Conservation (phyloP, 1,140 invertebrate genomes). For the Coelopa frigida region DNA sequence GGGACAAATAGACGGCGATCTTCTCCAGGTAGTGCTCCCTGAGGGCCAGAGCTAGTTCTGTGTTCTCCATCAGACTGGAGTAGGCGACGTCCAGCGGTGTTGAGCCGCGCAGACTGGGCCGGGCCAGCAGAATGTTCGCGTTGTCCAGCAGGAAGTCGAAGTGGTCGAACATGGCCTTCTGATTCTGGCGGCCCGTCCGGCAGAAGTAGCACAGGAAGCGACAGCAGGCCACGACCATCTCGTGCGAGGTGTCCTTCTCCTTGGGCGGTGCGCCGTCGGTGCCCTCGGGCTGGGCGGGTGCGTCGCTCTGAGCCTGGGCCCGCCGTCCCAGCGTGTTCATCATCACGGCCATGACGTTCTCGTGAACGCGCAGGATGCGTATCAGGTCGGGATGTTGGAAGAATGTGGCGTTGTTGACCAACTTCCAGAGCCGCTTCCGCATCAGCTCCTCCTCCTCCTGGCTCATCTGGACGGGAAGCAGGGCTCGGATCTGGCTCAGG, state of each 20-base stretch:
- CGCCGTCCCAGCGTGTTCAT: slow-evolving; percentile 93
- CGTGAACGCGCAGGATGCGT: slow-evolving; percentile 90
- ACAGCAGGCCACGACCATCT: slow-evolving; percentile 98
- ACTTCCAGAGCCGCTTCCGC: slow-evolving; percentile 91
- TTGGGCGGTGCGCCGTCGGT: slow-evolving; percentile 51
- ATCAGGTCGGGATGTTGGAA: slow-evolving; percentile 99
- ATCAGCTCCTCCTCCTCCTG: slow-evolving; percentile 97
- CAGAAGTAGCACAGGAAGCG: slow-evolving; percentile 99
- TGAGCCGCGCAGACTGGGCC: slow-evolving; percentile 93
- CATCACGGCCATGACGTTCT: slow-evolving; percentile 99
- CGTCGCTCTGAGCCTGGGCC: slow-evolving; percentile 80
- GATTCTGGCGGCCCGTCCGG: slow-evolving; percentile 94
- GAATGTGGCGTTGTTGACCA: slow-evolving; percentile 99
- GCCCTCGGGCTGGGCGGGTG: slow-evolving; percentile 54
- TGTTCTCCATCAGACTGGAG: slow-evolving; percentile 99
- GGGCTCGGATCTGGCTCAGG: slow-evolving; percentile 87
- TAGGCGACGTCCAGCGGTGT: slow-evolving; percentile 98
- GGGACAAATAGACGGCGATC: slow-evolving; percentile 93
- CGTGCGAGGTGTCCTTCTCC: slow-evolving; percentile 89
- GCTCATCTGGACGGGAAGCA: slow-evolving; percentile 97
- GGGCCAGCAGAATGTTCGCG: slow-evolving; percentile 91
- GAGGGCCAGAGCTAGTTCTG: slow-evolving; percentile 94
- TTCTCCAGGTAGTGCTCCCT: slow-evolving; percentile 97
- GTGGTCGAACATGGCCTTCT: slow-evolving; percentile 99
- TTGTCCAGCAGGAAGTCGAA: slow-evolving; percentile 97